Conservation (phyloP, 2,797 vertebrate genomes). For the Dromococcyx pavoninus region DNA sequence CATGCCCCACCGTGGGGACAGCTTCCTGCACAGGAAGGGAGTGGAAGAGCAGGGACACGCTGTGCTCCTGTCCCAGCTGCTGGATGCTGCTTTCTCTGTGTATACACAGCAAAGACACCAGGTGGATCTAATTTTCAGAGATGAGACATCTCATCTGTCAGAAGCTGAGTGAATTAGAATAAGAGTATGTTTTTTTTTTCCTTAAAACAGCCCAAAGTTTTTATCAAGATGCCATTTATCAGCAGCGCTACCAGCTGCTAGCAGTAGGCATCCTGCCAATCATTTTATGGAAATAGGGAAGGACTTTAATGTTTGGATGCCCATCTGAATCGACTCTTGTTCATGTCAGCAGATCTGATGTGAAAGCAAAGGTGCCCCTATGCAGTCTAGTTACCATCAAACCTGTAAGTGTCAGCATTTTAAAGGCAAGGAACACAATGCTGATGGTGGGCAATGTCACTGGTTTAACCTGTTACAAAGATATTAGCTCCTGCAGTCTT, state of each 20-base stretch:
- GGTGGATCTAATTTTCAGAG: not conserved
- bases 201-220: conserved; percentile 54
- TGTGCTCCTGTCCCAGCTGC: not conserved
- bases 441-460: conserved; percentile 70
- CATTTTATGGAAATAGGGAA: conserved; percentile 68
- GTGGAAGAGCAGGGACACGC: not conserved
- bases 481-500: not conserved
- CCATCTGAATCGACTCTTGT: conserved; percentile 68
- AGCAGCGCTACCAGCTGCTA: not conserved
- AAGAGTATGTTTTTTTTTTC: not conserved
- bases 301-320: conserved; percentile 67
- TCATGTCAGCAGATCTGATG: conserved; percentile 77
- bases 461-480: conserved; percentile 68
- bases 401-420: conserved; percentile 65
- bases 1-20: rapidly evolving
- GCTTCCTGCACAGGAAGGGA: not conserved
- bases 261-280: conserved; percentile 70
- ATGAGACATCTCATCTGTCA: conserved; percentile 51
- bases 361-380: conserved; percentile 77
- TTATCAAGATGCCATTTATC: conserved; percentile 59
- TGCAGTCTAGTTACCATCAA: conserved; percentile 60
- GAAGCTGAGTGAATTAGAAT: conserved; percentile 32
- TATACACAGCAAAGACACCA: not conserved
- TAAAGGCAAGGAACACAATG: conserved; percentile 49
- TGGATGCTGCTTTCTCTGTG: not conserved